Evolutionary conservation across 2,888 invertebrate species (phyloP).

Genomic region (Tachystola acroxantha): DNA sequence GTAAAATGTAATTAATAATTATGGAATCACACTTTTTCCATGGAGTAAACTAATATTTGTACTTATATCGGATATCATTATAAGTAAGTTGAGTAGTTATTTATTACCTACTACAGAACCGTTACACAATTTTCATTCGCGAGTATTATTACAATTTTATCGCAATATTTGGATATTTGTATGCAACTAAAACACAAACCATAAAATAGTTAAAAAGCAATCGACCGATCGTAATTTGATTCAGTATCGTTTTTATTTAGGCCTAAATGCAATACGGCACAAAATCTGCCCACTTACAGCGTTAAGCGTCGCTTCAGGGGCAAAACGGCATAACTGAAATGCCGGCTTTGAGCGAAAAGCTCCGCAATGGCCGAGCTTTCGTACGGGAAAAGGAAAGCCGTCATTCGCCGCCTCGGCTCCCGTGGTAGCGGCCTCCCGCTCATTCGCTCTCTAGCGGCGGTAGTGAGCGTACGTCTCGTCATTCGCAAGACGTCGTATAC

Average conservation of each 20-base stretch:
- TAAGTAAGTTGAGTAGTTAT: no score
- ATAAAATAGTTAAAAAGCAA: slow-evolving; percentile 20
- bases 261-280: slow-evolving; percentile 68
- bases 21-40: no score
- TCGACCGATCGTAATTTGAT: slow-evolving; percentile 34
- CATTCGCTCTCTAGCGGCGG: slow-evolving; percentile 62
- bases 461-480: slow-evolving; percentile 41
- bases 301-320: slow-evolving; percentile 46
- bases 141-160: no score
- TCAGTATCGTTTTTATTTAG: slow-evolving; percentile 61
- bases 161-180: no score
- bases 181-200: background rate
- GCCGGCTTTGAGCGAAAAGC: slow-evolving; percentile 54
- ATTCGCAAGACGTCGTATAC: slow-evolving; percentile 17
- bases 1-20: no score
- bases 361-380: slow-evolving; percentile 54
- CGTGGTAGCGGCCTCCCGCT: slow-evolving; percentile 39
- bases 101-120: no score
- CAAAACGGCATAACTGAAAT: slow-evolving; percentile 41
- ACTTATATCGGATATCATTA: no score
- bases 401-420: slow-evolving; percentile 53
- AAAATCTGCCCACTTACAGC: slow-evolving; percentile 75
- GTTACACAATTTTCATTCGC: no score
- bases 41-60: no score
- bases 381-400: slow-evolving; percentile 61